Evolutionary conservation across 1,140 invertebrate genomes (phyloP).

Genomic region (Lysiphlebus fabarum): DNA sequence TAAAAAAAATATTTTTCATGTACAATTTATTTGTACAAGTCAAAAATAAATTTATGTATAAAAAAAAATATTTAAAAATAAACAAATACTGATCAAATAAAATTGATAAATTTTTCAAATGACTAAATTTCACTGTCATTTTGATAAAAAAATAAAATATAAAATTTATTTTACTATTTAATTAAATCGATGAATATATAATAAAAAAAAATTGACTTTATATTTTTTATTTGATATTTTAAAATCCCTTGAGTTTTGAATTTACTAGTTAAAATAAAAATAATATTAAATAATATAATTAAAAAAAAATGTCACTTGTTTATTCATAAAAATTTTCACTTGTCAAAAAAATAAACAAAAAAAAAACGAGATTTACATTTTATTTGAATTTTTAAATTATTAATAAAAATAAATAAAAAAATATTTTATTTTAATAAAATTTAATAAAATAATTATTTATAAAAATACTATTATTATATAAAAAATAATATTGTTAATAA

Average conservation of each 20-base stretch:
- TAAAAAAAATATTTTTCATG: too few species aligned
- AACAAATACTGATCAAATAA: background rate
- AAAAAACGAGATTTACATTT: too few species aligned
- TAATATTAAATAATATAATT: too few species aligned
- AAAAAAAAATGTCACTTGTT: conserved; percentile 16
- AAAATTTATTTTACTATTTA: background rate
- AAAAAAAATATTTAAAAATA: too few species aligned
- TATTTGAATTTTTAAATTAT: conserved; percentile 4
- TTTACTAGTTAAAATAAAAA: background rate
- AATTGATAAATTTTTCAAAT: background rate
- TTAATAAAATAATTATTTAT: too few species aligned
- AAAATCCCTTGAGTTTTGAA: conserved; percentile 4
- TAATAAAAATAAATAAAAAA: background rate
- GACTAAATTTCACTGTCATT: background rate
- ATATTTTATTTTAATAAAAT: too few species aligned
- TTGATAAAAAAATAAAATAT: background rate
- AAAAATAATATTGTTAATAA: too few species aligned
- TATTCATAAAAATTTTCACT: conserved; percentile 23
- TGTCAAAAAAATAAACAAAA: conserved; percentile 20
- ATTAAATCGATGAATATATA: conserved; percentile 2
- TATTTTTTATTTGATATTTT: background rate
- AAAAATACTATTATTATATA: too few species aligned
- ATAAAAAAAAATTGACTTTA: conserved; percentile 4
- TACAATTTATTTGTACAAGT: too few species aligned
- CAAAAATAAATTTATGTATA: too few species aligned